Conservation (phyloP, 1,140 invertebrate species). For the Andrena cerasifolii region DNA sequence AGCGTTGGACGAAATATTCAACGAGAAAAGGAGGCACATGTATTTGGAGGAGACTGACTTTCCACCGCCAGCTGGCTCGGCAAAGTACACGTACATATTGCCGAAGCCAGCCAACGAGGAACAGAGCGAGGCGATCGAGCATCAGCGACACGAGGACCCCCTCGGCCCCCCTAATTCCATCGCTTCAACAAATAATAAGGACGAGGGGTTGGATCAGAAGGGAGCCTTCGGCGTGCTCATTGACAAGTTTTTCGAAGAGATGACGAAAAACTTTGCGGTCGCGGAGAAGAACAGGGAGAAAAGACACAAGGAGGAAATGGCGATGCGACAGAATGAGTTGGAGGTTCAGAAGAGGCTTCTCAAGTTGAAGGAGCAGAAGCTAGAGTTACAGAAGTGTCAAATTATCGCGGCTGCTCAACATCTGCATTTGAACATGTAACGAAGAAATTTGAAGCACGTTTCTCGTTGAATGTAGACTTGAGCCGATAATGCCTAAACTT, state of each 20-base stretch:
- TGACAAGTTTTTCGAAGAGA: constrained; percentile 61
- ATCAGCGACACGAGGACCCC: constrained; percentile 38
- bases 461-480: neutral
- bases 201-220: constrained; percentile 27
- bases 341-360: constrained; percentile 69
- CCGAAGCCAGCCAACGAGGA: constrained; percentile 39
- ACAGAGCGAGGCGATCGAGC: neutral
- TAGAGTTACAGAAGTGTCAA: constrained; percentile 65
- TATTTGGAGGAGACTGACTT: constrained; percentile 67
- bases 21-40: constrained; percentile 64
- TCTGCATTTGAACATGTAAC: constrained; percentile 58
- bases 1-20: constrained; percentile 74
- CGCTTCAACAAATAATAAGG: constrained; percentile 9
- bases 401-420: constrained; percentile 68
- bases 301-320: constrained; percentile 74
- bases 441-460: neutral
- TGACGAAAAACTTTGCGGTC: constrained; percentile 59
- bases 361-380: constrained; percentile 71
- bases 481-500: neutral
- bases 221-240: constrained; percentile 36
- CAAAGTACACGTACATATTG: constrained; percentile 54
- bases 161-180: neutral
- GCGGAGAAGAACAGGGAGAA: constrained; percentile 70
- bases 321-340: constrained; percentile 64
- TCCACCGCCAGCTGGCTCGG: constrained; percentile 45